These are phyloP conservation scores for Drosophila rubida DNA, from an alignment of 2,888 invertebrate species.

Conservation along the genomic window DNA sequence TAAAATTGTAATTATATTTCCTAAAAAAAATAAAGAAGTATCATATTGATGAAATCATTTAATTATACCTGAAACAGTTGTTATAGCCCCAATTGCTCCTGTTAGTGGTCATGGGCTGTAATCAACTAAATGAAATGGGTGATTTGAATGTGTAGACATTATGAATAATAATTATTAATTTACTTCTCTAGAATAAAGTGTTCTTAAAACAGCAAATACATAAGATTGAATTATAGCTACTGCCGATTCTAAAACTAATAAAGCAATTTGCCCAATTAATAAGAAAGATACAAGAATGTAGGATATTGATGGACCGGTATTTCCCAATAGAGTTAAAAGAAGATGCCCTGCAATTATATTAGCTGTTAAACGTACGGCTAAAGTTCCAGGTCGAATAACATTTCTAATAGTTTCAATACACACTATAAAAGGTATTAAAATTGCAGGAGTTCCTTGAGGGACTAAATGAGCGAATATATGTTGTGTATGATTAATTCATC, in stretches of 20 bases:
- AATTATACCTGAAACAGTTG: constrained; percentile 86
- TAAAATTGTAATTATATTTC: constrained; percentile 73
- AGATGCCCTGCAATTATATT: constrained; percentile 91
- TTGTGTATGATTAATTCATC: constrained; percentile 87
- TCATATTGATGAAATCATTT: constrained; percentile 88
- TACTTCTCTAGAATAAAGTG: constrained; percentile 89
- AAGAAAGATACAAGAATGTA: constrained; percentile 68
- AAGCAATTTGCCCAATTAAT: constrained; percentile 84
- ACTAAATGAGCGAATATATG: constrained; percentile 89
- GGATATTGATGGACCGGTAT: constrained; percentile 81
- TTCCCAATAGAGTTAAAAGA: constrained; percentile 87
- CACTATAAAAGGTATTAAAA: constrained; percentile 90
- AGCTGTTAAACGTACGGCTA: constrained; percentile 90
- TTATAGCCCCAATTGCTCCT: constrained; percentile 87
- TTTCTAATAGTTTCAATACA: constrained; percentile 91
- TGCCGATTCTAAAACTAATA: constrained; percentile 86
- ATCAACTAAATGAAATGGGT: constrained; percentile 89
- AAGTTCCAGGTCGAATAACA: constrained; percentile 89
- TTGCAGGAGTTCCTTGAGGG: constrained; percentile 88
- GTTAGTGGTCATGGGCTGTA: constrained; percentile 88
- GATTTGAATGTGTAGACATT: constrained; percentile 86
- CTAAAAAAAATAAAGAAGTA: constrained; percentile 86
- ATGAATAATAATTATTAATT: too few species aligned
- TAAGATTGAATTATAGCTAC: constrained; percentile 87
- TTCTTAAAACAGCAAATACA: constrained; percentile 88